Percentiles rank a stretch among this genome's conserved stretches.
phyloP scores from a whole-genome alignment of 2,113 vertebrate species.

The Monopterus albus region DNA sequence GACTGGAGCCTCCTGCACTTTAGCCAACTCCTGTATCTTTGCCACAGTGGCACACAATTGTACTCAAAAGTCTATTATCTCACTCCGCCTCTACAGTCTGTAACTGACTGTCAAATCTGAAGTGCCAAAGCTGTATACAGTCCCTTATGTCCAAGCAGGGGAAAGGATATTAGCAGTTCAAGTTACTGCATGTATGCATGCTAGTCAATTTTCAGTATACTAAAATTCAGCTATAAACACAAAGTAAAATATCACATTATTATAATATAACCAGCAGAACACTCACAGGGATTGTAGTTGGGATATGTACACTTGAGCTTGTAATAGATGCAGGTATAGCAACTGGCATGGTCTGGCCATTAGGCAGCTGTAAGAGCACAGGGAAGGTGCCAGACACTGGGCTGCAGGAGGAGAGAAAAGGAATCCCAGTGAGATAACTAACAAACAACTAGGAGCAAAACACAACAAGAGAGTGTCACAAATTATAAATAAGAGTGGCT shows the following conservation, averaged over 20 bases:
- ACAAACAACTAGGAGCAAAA: background rate
- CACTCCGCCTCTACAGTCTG: constrained; percentile 54
- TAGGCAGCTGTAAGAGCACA: constrained; percentile 97
- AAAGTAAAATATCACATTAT: constrained; percentile 4
- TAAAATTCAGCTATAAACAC: background rate
- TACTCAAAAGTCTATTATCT: constrained; percentile 74
- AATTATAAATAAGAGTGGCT: constrained; percentile 1
- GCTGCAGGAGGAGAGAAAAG: constrained; percentile 86
- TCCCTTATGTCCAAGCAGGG: constrained; percentile 51
- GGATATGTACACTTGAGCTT: constrained; percentile 97
- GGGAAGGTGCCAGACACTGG: constrained; percentile 97
- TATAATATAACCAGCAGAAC: background rate
- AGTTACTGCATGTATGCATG: too few species aligned
- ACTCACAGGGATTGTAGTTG: constrained; percentile 97
- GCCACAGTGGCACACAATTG: constrained; percentile 60
- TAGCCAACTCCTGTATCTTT: constrained; percentile 65
- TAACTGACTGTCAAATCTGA: constrained; percentile 60
- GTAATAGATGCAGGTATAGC: constrained; percentile 98
- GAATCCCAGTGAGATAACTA: constrained; percentile 41
- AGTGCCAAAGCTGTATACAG: constrained; percentile 64
- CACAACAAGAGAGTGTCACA: constrained; percentile 10
- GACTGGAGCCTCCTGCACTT: constrained; percentile 56
- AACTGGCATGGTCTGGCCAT: constrained; percentile 98
- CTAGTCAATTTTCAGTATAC: background rate
- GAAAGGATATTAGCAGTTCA: constrained; percentile 36